A percentile compares a stretch with the other conserved stretches of the same genome.
Evolutionary conservation across 2,797 vertebrate genomes (phyloP).

Genomic region (Peromyscus aztecus): DNA sequence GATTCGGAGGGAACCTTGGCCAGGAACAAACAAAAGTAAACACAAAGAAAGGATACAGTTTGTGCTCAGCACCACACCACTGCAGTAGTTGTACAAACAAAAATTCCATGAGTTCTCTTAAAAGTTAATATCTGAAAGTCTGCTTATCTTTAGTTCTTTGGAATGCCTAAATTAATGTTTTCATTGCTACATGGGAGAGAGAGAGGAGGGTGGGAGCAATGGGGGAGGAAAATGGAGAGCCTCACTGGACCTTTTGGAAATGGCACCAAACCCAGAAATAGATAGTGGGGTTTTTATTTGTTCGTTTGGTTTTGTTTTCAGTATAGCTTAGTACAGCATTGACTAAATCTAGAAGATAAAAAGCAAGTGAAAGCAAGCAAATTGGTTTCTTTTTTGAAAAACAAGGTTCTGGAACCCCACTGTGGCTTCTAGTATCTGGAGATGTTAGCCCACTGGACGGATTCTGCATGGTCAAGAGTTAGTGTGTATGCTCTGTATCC

Average conservation of each 20-base stretch:
- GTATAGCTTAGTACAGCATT: neutral
- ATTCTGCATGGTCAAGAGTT: neutral
- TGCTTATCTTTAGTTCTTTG: neutral
- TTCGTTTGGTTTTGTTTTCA: neutral
- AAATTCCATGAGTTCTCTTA: neutral
- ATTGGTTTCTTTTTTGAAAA: neutral
- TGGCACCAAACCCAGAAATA: constrained; percentile 8
- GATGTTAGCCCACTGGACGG: neutral
- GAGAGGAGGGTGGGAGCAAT: neutral
- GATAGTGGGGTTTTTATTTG: neutral
- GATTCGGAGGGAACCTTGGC: neutral
- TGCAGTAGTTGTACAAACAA: neutral
- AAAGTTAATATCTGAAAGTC: neutral
- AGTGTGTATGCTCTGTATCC: fast-evolving
- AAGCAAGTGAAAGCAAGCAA: neutral
- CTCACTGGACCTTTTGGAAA: neutral
- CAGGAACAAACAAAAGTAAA: neutral
- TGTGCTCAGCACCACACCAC: neutral
- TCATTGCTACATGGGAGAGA: neutral
- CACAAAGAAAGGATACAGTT: too few relatives aligned
- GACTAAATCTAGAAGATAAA: neutral
- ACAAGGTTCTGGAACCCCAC: neutral
- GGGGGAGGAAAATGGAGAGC: neutral
- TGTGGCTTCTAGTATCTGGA: neutral
- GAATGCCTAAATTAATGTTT: neutral